Evolutionary conservation across 2,797 vertebrate genomes (phyloP), one percentile per base, ranked within the genome.

Genomic region (Sebastes diploproa): DNA sequence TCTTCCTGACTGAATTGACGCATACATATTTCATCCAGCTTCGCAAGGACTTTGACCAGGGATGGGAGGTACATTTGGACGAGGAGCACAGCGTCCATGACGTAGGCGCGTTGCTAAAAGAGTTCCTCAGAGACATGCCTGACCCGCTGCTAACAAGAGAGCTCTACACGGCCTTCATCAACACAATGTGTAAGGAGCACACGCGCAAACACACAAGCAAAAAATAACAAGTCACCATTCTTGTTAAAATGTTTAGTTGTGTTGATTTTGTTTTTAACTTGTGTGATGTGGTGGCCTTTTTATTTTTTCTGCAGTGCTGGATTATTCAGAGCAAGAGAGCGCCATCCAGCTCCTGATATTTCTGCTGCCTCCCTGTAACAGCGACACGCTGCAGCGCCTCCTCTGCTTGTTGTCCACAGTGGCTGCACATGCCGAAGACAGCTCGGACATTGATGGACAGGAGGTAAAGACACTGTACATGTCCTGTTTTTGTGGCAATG

Each of bases 321-420:
- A 98, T 80, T 88, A 95, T 59, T 96, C 96, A 88, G 97, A 98
- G 63, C 98, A 97, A 91, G 90, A 94, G 83, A 94, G 90, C 71
- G 95, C 96, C 86, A 93, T 99, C 86, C 97, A 98, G 94, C 97
- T 99, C 82, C 97, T 99, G 89, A 94, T 98, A 86, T 99, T 97
- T 94, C 94, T 99, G 92, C 97, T 99, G 92, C 98, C 98, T 88
- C 96, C 98, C 77, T 99, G 98, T 92, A 98, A 99, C 95, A 98
- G 97, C 46, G 98, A 99, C 93, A 99, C 98, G 1, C 96, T 99
- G 55, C 97, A 98, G 87, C 95, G 97, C 38, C 96, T 99, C 76
- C 96, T 99, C 34, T 95, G 96, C 89, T 97, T 99, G 93, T 95
- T 99, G 90, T 97, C 96, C 86, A 97, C 95, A 2, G 98, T 99